Percentiles rank a stretch among this genome's conserved stretches.
Evolutionary conservation across 2,797 vertebrate genomes (phyloP).

Genomic region (Mormyrus hasselquistii): DNA sequence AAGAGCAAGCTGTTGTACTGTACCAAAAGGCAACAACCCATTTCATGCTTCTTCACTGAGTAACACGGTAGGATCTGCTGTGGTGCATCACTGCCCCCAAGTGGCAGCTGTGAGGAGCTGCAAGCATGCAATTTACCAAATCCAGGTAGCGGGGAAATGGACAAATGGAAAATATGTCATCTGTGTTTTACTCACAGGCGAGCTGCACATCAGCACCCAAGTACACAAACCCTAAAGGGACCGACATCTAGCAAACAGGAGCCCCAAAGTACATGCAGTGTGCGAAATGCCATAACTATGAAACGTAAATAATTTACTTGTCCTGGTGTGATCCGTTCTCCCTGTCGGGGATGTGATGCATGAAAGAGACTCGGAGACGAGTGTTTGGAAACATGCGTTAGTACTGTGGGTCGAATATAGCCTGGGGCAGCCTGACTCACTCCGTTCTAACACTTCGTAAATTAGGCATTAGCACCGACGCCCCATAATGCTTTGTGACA

Average conservation of each 20-base stretch:
- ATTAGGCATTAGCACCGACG: neutral
- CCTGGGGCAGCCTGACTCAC: constrained; percentile 53
- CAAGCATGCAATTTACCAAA: neutral
- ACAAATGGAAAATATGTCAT: constrained; percentile 41
- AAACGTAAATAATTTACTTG: constrained; percentile 4
- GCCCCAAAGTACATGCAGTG: neutral
- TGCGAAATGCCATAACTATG: neutral
- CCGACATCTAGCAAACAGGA: neutral
- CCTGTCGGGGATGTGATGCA: neutral
- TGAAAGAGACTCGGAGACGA: neutral
- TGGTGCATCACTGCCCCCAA: constrained; percentile 64
- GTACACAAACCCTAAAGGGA: neutral
- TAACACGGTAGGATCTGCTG: neutral
- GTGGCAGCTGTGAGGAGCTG: constrained; percentile 31
- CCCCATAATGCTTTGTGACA: constrained; percentile 7
- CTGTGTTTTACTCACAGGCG: constrained; percentile 38
- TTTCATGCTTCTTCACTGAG: constrained; percentile 12
- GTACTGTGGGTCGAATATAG: constrained; percentile 48
- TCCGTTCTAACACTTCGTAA: constrained; percentile 33
- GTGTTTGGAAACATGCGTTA: constrained; percentile 34
- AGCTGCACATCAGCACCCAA: neutral
- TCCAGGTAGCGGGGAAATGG: constrained; percentile 5
- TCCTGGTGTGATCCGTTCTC: neutral
- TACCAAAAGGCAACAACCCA: constrained; percentile 33
- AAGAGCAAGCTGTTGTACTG: constrained; percentile 57